Percentiles rank a stretch among this genome's conserved stretches.
These are phyloP conservation scores for Fregetta grallaria DNA, from an alignment of 2,113 vertebrate species.

Conservation along the genomic window DNA sequence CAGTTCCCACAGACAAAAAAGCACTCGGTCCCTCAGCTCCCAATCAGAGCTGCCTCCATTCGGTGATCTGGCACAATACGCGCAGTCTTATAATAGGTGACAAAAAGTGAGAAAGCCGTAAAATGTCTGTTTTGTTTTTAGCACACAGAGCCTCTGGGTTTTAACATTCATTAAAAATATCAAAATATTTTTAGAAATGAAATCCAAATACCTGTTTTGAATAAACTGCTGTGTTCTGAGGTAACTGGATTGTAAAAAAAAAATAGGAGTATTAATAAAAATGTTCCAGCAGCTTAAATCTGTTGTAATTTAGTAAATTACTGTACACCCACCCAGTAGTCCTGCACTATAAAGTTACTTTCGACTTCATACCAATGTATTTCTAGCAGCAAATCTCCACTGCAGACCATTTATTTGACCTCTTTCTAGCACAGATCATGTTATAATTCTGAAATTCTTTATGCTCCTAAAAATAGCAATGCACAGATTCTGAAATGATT, in stretches of 20 bases:
- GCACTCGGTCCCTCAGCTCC: neutral
- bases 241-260: slow-evolving; percentile 52
- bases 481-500: slow-evolving; percentile 59
- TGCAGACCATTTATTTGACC: slow-evolving; percentile 15
- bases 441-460: slow-evolving; percentile 46
- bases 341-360: slow-evolving; percentile 33
- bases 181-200: slow-evolving; percentile 35
- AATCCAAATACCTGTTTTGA: slow-evolving; percentile 52
- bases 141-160: neutral
- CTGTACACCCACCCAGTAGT: slow-evolving; percentile 4
- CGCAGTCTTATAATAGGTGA: neutral
- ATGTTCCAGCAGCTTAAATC: slow-evolving; percentile 35
- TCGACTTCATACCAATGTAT: slow-evolving; percentile 16
- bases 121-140: slow-evolving; percentile 2
- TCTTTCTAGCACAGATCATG: neutral
- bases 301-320: slow-evolving; percentile 51
- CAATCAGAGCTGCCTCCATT: neutral
- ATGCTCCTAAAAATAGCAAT: slow-evolving; percentile 20
- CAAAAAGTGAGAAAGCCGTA: slow-evolving; percentile 7
- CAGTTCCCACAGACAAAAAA: neutral
- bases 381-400: slow-evolving; percentile 7
- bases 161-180: slow-evolving; percentile 37
- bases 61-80: neutral
- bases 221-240: slow-evolving; percentile 40
- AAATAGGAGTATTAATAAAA: slow-evolving; percentile 59